Evolutionary conservation across 2,888 invertebrate species (phyloP), one percentile per base, ranked within the genome.

Genomic region (Hemicrepidius hirtus): DNA sequence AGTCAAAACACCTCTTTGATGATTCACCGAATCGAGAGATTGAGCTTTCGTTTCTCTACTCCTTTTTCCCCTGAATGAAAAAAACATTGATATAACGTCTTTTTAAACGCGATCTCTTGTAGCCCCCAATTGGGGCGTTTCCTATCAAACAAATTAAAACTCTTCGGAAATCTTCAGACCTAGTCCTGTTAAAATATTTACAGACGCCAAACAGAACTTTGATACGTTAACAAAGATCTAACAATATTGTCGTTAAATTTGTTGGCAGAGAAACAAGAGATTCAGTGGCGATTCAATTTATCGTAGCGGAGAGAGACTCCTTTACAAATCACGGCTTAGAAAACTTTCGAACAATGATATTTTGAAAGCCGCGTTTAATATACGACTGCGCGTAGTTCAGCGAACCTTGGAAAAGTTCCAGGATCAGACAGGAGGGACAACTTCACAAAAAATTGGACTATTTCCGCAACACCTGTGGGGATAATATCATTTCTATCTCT

Each of bases 391-490:
- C 2, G 37, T 32, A 18, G 59, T 59, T 37, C 55, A 75, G 76
- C 74, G 74, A 65, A 66, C 49, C 63, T 74, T 77, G 78, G 76
- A 77, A 75, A 75, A 76, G 66, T 79, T 78, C 76, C 76, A 76
- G 73, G 75, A 71, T 70, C 68, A 57, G 59, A 37, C 57, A 63
- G 53, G 69, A 20, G 59, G 67, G 69, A 77, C 71, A 74, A 76
- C 73, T 75, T 74, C 67, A 64, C 74, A 77, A 78, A 78, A 78
- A 79, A 78, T 75, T 67, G 72, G 67, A 69, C 66, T 60, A 76
- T 76, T 76, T 76, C 73, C 71, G 68, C 75, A 75, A 76, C 77
- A 79, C 79, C 78, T 79, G 79, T 74, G 79, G 76, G 76, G 73
- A 76, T 76, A 78, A 77, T 77, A 77, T 74, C 75, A 78, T 76